These are phyloP conservation scores for Venustoraphidia nigricollis DNA, from an alignment of 2,888 invertebrate species.

Conservation along the genomic window DNA sequence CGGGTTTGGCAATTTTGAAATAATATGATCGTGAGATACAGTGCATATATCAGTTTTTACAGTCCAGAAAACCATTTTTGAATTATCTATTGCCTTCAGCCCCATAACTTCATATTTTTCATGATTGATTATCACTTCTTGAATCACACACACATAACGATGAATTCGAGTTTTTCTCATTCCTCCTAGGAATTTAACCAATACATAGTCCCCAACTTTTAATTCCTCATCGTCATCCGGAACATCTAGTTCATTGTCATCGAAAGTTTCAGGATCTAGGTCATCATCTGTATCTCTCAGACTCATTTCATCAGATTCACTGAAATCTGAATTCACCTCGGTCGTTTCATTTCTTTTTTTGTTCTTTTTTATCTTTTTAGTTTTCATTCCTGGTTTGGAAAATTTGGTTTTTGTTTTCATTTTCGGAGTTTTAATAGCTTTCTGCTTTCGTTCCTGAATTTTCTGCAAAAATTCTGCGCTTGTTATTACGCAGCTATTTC, in stretches of 20 bases:
- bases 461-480: too few species aligned
- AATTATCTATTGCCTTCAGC: not conserved
- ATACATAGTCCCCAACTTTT: not conserved
- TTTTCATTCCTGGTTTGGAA: too few species aligned
- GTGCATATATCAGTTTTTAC: not conserved
- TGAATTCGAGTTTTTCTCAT: not conserved
- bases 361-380: too few species aligned
- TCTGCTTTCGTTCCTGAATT: too few species aligned
- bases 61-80: too few species aligned
- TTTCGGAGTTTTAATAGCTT: too few species aligned
- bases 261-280: not conserved
- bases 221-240: not conserved
- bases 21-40: not conserved
- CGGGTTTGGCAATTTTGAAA: not conserved
- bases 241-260: not conserved
- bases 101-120: not conserved
- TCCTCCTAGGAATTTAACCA: not conserved
- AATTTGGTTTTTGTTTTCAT: too few species aligned
- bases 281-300: constrained; percentile 1
- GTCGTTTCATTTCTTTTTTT: too few species aligned
- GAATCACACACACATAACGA: constrained; percentile 1
- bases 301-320: too few species aligned
- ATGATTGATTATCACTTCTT: not conserved
- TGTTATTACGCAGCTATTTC: too few species aligned
- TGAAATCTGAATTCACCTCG: too few species aligned